Conservation (phyloP, 2,797 vertebrate species). For the Tinamus major region DNA sequence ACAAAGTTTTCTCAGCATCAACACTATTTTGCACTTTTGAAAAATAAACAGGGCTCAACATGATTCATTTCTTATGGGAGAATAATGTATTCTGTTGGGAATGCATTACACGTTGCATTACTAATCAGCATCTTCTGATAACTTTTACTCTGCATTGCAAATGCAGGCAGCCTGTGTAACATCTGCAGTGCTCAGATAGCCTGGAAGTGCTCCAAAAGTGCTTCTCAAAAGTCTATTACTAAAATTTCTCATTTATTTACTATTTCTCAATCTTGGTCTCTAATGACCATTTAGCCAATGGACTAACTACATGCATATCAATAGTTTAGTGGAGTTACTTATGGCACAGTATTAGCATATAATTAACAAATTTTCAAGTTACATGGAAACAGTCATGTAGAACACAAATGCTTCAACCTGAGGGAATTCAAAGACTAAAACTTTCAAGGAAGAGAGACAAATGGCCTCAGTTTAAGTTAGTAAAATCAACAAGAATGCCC, state of each 20-base stretch:
- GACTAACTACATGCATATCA: not conserved
- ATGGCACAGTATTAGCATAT: not conserved
- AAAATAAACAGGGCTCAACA: conserved; percentile 36
- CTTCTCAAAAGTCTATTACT: conserved; percentile 15
- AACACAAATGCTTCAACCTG: not conserved
- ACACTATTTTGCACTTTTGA: not conserved
- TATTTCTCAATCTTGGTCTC: not conserved
- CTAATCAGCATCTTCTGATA: conserved; percentile 56
- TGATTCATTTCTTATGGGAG: conserved; percentile 44
- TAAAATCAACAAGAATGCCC: not conserved
- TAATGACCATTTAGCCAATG: not conserved
- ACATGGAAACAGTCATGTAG: not conserved
- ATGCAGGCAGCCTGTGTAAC: not conserved
- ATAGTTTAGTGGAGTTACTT: not conserved
- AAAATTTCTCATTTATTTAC: conserved; percentile 1
- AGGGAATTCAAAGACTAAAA: conserved; percentile 13
- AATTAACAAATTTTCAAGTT: not conserved
- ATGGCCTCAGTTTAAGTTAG: not conserved
- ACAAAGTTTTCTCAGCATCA: not conserved
- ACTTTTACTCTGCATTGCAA: conserved; percentile 51
- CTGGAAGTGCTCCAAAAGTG: conserved; percentile 55
- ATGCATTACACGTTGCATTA: conserved; percentile 26
- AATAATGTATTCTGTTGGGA: not conserved
- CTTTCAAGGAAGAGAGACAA: not conserved
- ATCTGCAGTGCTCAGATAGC: conserved; percentile 61